Percentiles rank a stretch among this genome's conserved stretches.
Evolutionary conservation across 2,797 vertebrate genomes (phyloP).

Genomic region (Hippocampus kuda): DNA sequence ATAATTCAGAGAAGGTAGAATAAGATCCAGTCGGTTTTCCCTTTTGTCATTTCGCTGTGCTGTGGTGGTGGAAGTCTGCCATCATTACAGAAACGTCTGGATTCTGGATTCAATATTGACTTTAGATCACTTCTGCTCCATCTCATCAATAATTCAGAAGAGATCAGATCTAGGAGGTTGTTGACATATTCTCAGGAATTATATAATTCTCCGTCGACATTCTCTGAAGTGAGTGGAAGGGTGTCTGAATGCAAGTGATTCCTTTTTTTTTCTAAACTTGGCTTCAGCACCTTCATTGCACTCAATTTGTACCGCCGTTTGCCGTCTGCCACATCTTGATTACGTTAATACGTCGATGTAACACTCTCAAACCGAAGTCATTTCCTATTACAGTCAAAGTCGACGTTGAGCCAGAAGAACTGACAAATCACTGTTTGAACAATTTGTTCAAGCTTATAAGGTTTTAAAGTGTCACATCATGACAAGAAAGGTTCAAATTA

Average conservation of each 20-base stretch:
- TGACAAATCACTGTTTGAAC: conserved; percentile 16
- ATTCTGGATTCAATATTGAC: conserved; percentile 70
- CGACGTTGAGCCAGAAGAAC: conserved; percentile 16
- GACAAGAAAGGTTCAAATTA: neutral
- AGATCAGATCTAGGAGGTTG: conserved; percentile 54
- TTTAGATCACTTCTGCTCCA: conserved; percentile 48
- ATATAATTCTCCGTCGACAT: conserved; percentile 26
- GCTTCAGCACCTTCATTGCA: conserved; percentile 15
- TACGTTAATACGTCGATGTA: conserved; percentile 23
- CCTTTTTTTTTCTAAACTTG: conserved; percentile 1
- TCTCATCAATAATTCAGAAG: conserved; percentile 64
- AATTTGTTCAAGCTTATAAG: neutral
- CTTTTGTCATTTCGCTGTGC: conserved; percentile 34
- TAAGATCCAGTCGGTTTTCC: conserved; percentile 31
- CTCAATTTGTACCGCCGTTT: conserved; percentile 10
- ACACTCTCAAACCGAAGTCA: conserved; percentile 18
- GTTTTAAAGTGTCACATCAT: neutral
- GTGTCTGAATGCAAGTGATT: neutral
- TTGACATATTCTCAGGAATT: conserved; percentile 36
- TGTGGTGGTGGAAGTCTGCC: conserved; percentile 46
- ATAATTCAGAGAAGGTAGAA: conserved; percentile 50
- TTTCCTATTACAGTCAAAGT: conserved; percentile 23
- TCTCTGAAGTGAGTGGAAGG: conserved; percentile 6
- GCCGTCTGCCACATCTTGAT: conserved; percentile 17
- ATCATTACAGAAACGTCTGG: conserved; percentile 50